Evolutionary conservation across 2,888 invertebrate genomes (phyloP), one percentile per base, ranked within the genome.

Genomic region (Terebella lapidaria): DNA sequence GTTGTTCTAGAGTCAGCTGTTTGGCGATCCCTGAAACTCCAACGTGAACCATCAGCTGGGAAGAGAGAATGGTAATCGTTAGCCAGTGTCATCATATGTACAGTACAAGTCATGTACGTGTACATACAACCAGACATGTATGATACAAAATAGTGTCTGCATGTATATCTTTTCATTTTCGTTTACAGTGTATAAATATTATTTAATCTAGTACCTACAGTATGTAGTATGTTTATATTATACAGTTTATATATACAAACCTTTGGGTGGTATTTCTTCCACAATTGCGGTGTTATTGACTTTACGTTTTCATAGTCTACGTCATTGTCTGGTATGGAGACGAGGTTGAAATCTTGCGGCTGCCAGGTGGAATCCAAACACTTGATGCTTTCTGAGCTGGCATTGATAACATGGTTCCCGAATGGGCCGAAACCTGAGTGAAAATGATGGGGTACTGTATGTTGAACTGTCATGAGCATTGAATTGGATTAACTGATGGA

Each of bases 341-440:
- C 59, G 3, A 81, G 65, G 49, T 75, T 70, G n/a, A 76, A 69
- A 46, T 72, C 70, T 24, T 76, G 70, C n/a, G 69, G 66, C 18
- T 78, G 64, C 1, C 77, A 76, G 4, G 71, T 59, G 55, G 73
- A 70, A 2, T 63, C 78, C 53, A 84, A 79, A 66, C 83, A 82
- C 61, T 87, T 86, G 0, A 91, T 91, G 2, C 88, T 87, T 76
- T 89, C 88, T 91, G 91, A 91, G 75, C 91, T 92, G 0, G 92
- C 87, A 77, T 92, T 92, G 10, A 88, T 82, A 26, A 81, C 80
- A 73, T 91, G 88, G 45, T 82, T 81, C 4, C 83, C 78, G 80
- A 91, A 92, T 0, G 91, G 91, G 0, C 91, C 91, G 80, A 92
- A 92, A 3, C 92, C 92, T 64, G 88, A 88, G 65, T 67, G 56